Evolutionary conservation across 1,140 invertebrate species (phyloP).

Genomic region (Stratiolaelaps scimitus): DNA sequence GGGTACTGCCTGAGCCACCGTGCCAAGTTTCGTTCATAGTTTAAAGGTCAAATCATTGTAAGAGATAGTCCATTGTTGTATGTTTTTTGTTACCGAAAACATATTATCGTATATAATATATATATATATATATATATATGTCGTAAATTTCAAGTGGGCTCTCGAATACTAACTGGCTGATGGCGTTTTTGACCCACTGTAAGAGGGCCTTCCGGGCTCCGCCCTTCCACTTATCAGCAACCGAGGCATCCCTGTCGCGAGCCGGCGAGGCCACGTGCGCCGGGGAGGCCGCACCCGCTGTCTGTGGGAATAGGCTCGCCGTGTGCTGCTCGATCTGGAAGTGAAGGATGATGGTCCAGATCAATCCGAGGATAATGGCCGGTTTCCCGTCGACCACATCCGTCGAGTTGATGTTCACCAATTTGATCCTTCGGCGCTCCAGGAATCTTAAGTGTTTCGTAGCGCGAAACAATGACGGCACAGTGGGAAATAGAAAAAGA

Average conservation of each 20-base stretch:
- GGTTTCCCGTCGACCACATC: conserved; percentile 96
- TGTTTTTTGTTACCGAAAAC: too few relatives aligned
- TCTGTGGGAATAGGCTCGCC: conserved; percentile 20
- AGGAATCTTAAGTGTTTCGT: conserved; percentile 47
- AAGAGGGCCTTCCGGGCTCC: conserved; percentile 79
- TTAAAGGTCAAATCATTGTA: too few relatives aligned
- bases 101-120: too few relatives aligned
- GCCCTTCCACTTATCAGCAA: conserved; percentile 46
- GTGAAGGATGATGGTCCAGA: conserved; percentile 98
- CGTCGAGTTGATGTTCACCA: conserved; percentile 95
- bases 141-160: too few relatives aligned
- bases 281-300: conserved; percentile 28
- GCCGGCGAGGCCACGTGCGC: conserved; percentile 37
- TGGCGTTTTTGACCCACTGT: conserved; percentile 82
- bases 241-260: conserved; percentile 51
- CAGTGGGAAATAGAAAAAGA: conserved; percentile 32
- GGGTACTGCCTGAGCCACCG: too few relatives aligned
- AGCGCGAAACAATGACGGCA: conserved; percentile 1
- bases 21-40: too few relatives aligned
- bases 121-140: background rate
- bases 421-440: conserved; percentile 51
- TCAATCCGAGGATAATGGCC: conserved; percentile 86
- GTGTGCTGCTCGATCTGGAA: conserved; percentile 68
- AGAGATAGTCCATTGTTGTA: too few relatives aligned
- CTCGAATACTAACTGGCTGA: conserved; percentile 64